phyloP scores from a whole-genome alignment of 1,140 invertebrate genomes.

The Delia radicum region DNA sequence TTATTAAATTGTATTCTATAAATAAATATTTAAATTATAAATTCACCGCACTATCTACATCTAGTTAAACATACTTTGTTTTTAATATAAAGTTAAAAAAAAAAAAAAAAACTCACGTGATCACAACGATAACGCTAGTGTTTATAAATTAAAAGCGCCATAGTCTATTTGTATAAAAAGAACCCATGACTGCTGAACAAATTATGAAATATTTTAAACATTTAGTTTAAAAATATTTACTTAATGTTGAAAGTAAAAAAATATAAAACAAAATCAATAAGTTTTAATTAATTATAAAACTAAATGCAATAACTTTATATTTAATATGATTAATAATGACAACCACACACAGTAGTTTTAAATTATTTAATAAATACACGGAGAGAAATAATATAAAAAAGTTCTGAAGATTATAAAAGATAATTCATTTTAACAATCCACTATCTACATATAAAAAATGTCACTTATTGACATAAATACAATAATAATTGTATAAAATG shows the following conservation, averaged over 20 bases:
- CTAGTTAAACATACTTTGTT: background rate
- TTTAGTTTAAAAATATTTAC: background rate
- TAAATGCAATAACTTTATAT: background rate
- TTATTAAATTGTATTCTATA: too few species aligned
- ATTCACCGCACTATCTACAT: background rate
- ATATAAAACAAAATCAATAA: background rate
- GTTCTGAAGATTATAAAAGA: background rate
- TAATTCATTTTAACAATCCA: too few species aligned
- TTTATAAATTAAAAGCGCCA: background rate
- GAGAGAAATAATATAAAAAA: background rate
- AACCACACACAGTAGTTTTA: background rate
- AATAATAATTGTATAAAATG: background rate
- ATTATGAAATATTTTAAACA: background rate
- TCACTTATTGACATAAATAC: too few species aligned
- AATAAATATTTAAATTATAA: background rate
- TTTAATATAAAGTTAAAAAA: background rate
- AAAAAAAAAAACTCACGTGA: background rate
- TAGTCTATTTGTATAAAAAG: background rate
- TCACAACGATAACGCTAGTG: background rate
- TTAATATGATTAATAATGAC: background rate
- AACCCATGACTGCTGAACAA: background rate
- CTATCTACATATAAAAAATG: too few species aligned
- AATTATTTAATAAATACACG: background rate
- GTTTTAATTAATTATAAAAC: background rate
- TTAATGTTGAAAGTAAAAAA: background rate